These are phyloP conservation scores for Glyphotaelius pellucidus DNA, from an alignment of 2,888 invertebrate species.

Conservation along the genomic window DNA sequence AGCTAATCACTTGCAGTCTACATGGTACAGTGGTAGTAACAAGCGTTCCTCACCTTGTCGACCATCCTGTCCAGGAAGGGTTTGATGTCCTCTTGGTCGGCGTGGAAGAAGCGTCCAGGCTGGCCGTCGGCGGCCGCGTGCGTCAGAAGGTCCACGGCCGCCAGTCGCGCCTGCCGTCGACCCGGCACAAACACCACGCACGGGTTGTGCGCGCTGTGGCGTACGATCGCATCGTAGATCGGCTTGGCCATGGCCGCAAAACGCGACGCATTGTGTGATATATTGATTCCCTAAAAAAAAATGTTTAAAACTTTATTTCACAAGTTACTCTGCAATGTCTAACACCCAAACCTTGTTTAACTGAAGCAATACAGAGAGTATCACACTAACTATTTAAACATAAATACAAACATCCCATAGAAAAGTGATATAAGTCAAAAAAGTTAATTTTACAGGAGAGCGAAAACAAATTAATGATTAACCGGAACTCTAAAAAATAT, in stretches of 20 bases:
- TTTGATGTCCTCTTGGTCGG: constrained; percentile 89
- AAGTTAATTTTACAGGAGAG: no score
- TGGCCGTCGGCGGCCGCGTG: constrained; percentile 94
- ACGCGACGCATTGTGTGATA: constrained; percentile 97
- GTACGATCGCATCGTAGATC: constrained; percentile 93
- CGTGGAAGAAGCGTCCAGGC: constrained; percentile 93
- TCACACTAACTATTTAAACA: no score
- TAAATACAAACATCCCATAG: no score
- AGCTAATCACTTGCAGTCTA: no score
- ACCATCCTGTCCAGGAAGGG: constrained; percentile 92
- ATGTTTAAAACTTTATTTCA: background rate
- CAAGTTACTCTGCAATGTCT: background rate
- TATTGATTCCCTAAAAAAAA: constrained; percentile 89
- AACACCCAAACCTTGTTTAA: no score
- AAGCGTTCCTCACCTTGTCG: constrained; percentile 82
- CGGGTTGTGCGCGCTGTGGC: constrained; percentile 90
- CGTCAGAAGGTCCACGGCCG: constrained; percentile 96
- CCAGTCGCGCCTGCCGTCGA: constrained; percentile 92
- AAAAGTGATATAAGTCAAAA: no score
- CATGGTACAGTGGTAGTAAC: background rate
- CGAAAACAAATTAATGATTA: no score
- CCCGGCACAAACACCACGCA: constrained; percentile 95
- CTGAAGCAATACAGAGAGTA: background rate
- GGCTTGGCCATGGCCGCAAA: constrained; percentile 99
- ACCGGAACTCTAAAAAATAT: no score